Percentiles rank a stretch among this genome's conserved stretches.
phyloP scores from a whole-genome alignment of 1,140 invertebrate species.

The Drosophila subpulchrella region DNA sequence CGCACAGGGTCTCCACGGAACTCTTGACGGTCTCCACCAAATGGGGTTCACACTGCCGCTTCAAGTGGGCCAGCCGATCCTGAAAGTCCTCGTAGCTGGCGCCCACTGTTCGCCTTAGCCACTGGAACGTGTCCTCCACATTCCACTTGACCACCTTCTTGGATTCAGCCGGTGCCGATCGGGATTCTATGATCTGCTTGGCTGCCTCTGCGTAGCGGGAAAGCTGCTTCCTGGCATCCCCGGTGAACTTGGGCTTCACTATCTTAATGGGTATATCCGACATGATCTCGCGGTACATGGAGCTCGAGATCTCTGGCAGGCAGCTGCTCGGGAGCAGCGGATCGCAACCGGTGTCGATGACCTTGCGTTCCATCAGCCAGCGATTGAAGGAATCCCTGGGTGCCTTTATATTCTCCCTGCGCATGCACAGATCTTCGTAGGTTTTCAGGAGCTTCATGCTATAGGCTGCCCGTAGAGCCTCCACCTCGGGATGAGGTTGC shows the following conservation, averaged over 20 bases:
- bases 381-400: slow-evolving; percentile 98
- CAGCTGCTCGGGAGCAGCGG: slow-evolving; percentile 96
- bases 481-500: slow-evolving; percentile 97
- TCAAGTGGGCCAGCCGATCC: slow-evolving; percentile 87
- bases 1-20: slow-evolving; percentile 97
- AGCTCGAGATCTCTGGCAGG: slow-evolving; percentile 95
- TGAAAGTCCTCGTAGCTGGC: slow-evolving; percentile 98
- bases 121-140: slow-evolving; percentile 98
- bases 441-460: slow-evolving; percentile 93
- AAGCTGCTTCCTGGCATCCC: slow-evolving; percentile 97
- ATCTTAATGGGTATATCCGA: slow-evolving; percentile 99
- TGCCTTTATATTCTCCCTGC: slow-evolving; percentile 96
- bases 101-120: slow-evolving; percentile 96
- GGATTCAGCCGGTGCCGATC: slow-evolving; percentile 96
- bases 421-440: slow-evolving; percentile 97
- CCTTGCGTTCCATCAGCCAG: slow-evolving; percentile 98
- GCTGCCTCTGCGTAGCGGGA: slow-evolving; percentile 98
- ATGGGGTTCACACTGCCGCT: slow-evolving; percentile 97
- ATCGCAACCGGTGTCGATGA: slow-evolving; percentile 94
- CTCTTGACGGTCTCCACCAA: slow-evolving; percentile 96
- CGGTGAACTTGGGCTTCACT: slow-evolving; percentile 96
- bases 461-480: slow-evolving; percentile 91
- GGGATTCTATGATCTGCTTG: slow-evolving; percentile 97
- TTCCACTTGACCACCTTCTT: slow-evolving; percentile 99
- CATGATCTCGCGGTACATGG: slow-evolving; percentile 99